These are phyloP conservation scores for Archocentrus centrarchus DNA, from an alignment of 2,113 vertebrate genomes.

Conservation along the genomic window DNA sequence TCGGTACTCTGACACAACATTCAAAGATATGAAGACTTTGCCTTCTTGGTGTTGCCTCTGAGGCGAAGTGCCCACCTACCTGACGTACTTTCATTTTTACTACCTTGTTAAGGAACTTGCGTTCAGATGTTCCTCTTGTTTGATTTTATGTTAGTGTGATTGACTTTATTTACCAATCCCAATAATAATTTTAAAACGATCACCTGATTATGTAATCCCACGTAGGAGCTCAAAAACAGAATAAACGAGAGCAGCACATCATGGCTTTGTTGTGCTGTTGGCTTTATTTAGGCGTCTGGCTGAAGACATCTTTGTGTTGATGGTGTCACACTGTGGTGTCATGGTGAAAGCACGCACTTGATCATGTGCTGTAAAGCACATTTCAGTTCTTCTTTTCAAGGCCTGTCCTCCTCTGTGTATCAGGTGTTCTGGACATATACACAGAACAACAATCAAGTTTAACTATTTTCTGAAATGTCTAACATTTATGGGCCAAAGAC, in stretches of 20 bases:
- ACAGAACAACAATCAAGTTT: background rate
- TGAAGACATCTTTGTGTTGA: background rate
- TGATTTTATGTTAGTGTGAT: background rate
- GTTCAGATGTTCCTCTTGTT: background rate
- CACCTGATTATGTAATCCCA: no score
- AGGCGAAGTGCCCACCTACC: background rate
- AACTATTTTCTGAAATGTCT: background rate
- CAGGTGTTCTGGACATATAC: background rate
- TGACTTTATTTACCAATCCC: background rate
- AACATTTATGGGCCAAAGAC: background rate
- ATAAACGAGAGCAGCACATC: background rate
- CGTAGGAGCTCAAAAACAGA: background rate
- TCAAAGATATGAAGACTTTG: background rate
- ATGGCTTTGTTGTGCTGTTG: background rate
- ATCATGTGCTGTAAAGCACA: conserved; percentile 16
- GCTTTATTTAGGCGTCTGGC: background rate
- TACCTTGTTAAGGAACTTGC: background rate
- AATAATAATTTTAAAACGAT: background rate
- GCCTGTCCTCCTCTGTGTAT: background rate
- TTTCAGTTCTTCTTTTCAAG: background rate
- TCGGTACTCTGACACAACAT: conserved; percentile 1
- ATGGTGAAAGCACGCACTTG: conserved; percentile 10
- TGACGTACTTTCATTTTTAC: background rate
- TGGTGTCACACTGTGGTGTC: background rate
- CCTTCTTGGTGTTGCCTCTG: background rate